These are phyloP conservation scores for Sinella curviseta DNA, from an alignment of 1,140 invertebrate species.

Conservation along the genomic window DNA sequence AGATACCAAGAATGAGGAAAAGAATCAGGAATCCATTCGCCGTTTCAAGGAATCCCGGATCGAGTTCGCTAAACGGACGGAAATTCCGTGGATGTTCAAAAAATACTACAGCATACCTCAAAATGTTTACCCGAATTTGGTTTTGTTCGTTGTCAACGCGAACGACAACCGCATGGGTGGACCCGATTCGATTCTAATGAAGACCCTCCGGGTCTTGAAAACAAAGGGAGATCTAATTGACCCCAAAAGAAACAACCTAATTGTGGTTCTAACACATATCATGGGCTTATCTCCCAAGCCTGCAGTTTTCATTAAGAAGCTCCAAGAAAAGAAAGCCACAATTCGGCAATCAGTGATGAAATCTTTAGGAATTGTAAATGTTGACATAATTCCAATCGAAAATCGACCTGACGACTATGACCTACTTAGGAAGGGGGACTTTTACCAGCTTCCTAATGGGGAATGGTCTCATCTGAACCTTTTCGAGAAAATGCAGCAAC, in stretches of 20 bases:
- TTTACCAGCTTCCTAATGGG: background rate
- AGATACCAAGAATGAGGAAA: background rate
- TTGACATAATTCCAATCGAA: background rate
- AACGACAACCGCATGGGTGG: background rate
- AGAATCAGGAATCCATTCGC: background rate
- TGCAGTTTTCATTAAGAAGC: background rate
- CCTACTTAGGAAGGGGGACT: background rate
- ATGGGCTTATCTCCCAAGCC: background rate
- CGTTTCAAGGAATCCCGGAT: background rate
- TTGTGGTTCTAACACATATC: background rate
- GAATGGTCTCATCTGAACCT: background rate
- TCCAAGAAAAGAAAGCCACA: background rate
- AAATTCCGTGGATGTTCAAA: too few relatives aligned
- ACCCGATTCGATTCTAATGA: background rate
- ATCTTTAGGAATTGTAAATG: background rate
- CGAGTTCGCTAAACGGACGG: background rate
- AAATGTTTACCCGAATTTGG: background rate
- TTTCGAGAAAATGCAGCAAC: background rate
- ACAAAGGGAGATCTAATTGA: background rate
- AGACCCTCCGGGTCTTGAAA: background rate
- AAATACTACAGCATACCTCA: background rate
- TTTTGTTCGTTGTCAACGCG: background rate
- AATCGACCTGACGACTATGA: background rate
- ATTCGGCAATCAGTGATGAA: background rate
- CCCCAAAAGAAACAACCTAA: background rate